Conservation (phyloP, 2,797 vertebrate species). For the Manis javanica region DNA sequence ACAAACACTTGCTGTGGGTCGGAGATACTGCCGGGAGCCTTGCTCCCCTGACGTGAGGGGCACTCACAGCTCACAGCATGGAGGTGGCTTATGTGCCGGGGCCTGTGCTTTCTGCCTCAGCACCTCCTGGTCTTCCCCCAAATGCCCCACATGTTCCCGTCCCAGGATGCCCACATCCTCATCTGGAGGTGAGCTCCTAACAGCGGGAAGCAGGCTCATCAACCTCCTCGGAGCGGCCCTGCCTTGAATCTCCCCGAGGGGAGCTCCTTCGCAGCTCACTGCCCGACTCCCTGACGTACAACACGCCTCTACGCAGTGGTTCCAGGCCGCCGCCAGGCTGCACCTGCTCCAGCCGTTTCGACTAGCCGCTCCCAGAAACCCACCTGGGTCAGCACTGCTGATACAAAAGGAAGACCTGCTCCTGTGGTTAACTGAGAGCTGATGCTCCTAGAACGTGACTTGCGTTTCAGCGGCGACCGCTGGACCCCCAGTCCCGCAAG, state of each 20-base stretch:
- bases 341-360: neutral
- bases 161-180: neutral
- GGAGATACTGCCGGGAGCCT: neutral
- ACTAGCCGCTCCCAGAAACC: neutral
- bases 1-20: neutral
- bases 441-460: neutral
- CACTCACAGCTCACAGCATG: too few relatives aligned
- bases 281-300: neutral
- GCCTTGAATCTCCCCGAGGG: neutral
- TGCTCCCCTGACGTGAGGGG: neutral
- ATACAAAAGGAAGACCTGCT: neutral
- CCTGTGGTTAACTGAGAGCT: neutral
- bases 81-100: neutral
- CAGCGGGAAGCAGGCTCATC: neutral
- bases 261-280: neutral
- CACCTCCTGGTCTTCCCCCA: neutral
- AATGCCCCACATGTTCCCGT: neutral
- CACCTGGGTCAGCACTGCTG: too few relatives aligned
- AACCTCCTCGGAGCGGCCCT: neutral
- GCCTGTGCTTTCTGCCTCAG: neutral
- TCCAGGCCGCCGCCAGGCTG: too few relatives aligned
- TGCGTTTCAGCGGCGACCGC: neutral
- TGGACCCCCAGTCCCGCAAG: neutral
- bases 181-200: neutral
- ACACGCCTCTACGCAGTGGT: accelerated